Evolutionary conservation across 2,888 invertebrate species (phyloP).

Genomic region (Laspeyria flexula): DNA sequence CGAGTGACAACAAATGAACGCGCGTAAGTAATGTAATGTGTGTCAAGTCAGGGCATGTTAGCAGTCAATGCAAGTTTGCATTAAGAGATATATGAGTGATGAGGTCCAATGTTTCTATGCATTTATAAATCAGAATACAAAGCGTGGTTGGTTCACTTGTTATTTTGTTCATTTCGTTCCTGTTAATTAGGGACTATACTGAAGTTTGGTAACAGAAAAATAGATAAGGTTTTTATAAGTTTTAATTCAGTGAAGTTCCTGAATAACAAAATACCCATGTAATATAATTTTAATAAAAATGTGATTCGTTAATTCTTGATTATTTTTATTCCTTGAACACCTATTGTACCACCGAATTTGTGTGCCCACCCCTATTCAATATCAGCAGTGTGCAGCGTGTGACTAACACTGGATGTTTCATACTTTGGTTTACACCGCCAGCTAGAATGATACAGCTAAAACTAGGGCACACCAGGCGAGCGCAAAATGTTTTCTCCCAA

Average conservation of each 20-base stretch:
- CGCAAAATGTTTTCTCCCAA: too few relatives aligned
- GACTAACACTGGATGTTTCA: too few relatives aligned
- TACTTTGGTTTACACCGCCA: too few relatives aligned
- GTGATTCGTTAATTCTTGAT: conserved; percentile 22
- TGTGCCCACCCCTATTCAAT: too few relatives aligned
- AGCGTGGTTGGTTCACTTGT: conserved; percentile 3
- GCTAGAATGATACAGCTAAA: too few relatives aligned
- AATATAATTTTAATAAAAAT: conserved; percentile 44
- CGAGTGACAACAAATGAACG: background rate
- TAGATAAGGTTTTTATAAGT: conserved; percentile 12
- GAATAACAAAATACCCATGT: conserved; percentile 15
- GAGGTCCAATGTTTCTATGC: background rate
- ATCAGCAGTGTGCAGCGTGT: too few relatives aligned
- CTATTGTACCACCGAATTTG: too few relatives aligned
- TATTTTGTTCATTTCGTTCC: conserved; percentile 3
- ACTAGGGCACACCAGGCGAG: too few relatives aligned
- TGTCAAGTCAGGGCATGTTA: conserved; percentile 4
- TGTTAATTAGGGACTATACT: conserved; percentile 11
- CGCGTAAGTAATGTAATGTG: background rate
- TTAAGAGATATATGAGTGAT: background rate
- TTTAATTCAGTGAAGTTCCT: conserved; percentile 18
- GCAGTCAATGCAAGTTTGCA: conserved; percentile 2
- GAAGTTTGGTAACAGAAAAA: background rate
- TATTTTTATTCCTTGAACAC: too few relatives aligned
- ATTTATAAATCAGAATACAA: background rate